Evolutionary conservation across 2,888 invertebrate species (phyloP).

Genomic region (Hipparchia sbordonii): DNA sequence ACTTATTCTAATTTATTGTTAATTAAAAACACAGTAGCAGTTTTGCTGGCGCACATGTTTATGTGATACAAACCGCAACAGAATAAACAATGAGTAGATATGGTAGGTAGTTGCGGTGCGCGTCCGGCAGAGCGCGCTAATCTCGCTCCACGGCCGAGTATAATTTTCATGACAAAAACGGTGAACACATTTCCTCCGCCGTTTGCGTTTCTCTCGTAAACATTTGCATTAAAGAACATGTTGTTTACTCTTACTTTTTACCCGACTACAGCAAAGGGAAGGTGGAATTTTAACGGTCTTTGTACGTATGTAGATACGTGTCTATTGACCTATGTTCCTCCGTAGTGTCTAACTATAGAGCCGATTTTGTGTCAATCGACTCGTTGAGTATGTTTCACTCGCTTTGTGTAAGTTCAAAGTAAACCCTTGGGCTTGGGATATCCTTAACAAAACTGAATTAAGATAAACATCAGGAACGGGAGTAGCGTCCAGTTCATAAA

Average conservation of each 20-base stretch:
- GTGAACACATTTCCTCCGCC: constrained; percentile 15
- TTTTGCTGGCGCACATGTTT: not conserved
- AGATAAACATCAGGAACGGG: not conserved
- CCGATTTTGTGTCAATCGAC: too few species aligned
- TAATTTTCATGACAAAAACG: constrained; percentile 27
- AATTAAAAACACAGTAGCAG: too few species aligned
- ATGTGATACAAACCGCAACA: constrained; percentile 1
- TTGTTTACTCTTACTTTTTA: constrained; percentile 3
- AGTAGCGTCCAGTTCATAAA: too few species aligned
- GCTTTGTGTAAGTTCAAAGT: not conserved
- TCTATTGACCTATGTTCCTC: too few species aligned
- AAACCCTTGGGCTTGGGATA: not conserved
- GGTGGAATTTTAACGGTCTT: too few species aligned
- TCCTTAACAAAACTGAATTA: not conserved
- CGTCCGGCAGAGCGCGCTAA: constrained; percentile 19
- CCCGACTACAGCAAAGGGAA: too few species aligned
- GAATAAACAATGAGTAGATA: constrained; percentile 3
- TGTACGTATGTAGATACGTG: too few species aligned
- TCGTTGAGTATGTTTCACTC: too few species aligned
- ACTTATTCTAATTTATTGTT: too few species aligned
- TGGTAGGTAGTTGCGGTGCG: not conserved
- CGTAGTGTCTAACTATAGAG: too few species aligned
- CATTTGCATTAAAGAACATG: constrained; percentile 12
- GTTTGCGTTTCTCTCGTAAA: constrained; percentile 6
- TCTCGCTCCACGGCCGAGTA: constrained; percentile 23